Percentiles rank a stretch among this genome's conserved stretches.
These are phyloP conservation scores for Sebastiscus tertius DNA, from an alignment of 2,797 vertebrate species.

Conservation along the genomic window DNA sequence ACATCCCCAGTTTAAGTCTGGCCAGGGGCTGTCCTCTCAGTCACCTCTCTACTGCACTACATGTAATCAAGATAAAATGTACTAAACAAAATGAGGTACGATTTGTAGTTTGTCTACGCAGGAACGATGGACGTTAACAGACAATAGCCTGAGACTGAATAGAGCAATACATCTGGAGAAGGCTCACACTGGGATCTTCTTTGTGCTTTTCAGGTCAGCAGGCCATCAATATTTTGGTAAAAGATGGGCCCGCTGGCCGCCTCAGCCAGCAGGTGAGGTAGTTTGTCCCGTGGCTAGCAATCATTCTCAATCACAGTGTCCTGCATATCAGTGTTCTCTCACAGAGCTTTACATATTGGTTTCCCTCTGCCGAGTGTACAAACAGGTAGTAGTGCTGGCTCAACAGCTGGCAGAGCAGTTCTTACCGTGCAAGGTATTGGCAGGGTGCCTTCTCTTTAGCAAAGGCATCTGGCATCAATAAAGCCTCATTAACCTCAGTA, in stretches of 20 bases:
- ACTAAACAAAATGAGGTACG: not conserved
- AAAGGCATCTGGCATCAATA: constrained; percentile 52
- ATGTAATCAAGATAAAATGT: not conserved
- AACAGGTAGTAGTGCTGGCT: not conserved
- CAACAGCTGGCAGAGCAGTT: constrained; percentile 22
- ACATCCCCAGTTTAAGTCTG: not conserved
- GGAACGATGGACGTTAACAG: not conserved
- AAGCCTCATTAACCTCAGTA: constrained; percentile 40
- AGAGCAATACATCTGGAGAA: not conserved
- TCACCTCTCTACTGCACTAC: not conserved
- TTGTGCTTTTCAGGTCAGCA: no score
- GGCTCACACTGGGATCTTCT: not conserved
- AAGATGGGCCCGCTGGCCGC: not conserved
- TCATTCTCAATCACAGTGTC: constrained; percentile 3
- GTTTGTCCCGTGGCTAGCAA: not conserved
- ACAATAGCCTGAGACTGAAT: not conserved
- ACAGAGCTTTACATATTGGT: not conserved
- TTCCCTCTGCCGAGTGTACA: not conserved
- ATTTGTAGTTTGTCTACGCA: not conserved
- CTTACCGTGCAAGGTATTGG: constrained; percentile 15
- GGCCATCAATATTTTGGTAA: not conserved
- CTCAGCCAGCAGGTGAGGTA: not conserved
- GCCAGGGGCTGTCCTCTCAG: not conserved
- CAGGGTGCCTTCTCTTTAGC: constrained; percentile 1
- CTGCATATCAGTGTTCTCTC: not conserved